phyloP scores from a whole-genome alignment of 2,797 vertebrate genomes.

The Manis crassicaudata region DNA sequence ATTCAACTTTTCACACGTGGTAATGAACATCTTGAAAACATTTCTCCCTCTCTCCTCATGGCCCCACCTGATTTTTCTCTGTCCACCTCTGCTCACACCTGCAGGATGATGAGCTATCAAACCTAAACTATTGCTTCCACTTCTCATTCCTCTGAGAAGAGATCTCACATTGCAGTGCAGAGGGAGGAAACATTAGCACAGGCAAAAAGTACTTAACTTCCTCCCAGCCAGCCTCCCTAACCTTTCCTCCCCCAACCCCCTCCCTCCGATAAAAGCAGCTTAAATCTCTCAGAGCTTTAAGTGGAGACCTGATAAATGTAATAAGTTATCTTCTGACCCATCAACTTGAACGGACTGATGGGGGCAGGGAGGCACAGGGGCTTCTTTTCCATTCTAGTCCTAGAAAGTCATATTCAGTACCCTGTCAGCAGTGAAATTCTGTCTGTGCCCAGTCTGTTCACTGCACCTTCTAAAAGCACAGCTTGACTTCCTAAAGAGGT shows the following conservation, averaged over 20 bases:
- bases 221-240: constrained; percentile 33
- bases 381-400: constrained; percentile 52
- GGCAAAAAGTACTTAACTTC: constrained; percentile 58
- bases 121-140: constrained; percentile 57
- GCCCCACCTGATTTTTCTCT: neutral
- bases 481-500: neutral
- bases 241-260: neutral
- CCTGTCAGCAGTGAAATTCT: constrained; percentile 53
- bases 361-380: neutral
- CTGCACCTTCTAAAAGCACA: neutral
- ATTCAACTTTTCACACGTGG: neutral
- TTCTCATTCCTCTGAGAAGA: constrained; percentile 14
- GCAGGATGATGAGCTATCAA: constrained; percentile 31
- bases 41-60: neutral
- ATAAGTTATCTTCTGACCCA: constrained; percentile 41
- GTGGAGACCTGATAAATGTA: constrained; percentile 51
- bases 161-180: constrained; percentile 53
- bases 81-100: constrained; percentile 36
- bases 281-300: constrained; percentile 69
- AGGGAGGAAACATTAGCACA: neutral
- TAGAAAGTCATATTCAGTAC: constrained; percentile 28
- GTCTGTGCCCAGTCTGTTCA: constrained; percentile 16
- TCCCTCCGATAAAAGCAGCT: neutral
- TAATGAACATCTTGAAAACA: neutral
- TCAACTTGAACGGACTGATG: constrained; percentile 21